A percentile compares a stretch with the other conserved stretches of the same genome.
phyloP scores from a whole-genome alignment of 2,113 vertebrate species.

The Pteronura brasiliensis region DNA sequence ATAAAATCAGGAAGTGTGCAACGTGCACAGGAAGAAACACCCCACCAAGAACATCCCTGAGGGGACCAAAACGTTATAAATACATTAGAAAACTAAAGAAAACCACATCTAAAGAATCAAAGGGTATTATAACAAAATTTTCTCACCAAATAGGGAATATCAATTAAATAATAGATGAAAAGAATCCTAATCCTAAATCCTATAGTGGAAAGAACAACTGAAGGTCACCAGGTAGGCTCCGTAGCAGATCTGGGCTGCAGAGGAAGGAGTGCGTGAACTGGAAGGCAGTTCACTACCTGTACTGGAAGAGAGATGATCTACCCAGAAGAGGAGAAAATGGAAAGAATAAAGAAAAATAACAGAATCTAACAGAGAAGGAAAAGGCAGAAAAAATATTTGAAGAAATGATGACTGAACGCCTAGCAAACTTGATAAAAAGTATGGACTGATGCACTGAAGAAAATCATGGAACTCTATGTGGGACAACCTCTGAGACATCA shows the following conservation, averaged over 20 bases:
- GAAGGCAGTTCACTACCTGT: neutral
- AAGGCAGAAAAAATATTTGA: neutral
- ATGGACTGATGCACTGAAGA: neutral
- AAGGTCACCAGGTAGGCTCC: neutral
- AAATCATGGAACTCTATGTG: neutral
- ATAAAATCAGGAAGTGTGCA: neutral
- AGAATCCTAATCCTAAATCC: neutral
- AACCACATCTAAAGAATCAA: neutral
- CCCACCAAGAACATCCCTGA: neutral
- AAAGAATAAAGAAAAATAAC: neutral
- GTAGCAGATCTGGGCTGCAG: neutral
- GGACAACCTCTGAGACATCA: neutral
- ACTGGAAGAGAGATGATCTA: neutral
- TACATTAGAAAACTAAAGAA: neutral
- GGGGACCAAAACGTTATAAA: neutral
- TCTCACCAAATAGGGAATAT: neutral
- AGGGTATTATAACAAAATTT: neutral
- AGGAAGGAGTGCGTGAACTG: neutral
- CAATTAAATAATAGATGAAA: neutral
- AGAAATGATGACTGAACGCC: neutral
- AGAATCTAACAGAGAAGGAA: neutral
- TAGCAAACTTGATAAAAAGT: neutral
- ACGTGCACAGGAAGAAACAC: neutral
- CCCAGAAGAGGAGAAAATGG: neutral
- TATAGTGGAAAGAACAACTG: neutral